Evolutionary conservation across 2,888 invertebrate genomes (phyloP), one percentile per base, ranked within the genome.

Genomic region (Agrochola lota): DNA sequence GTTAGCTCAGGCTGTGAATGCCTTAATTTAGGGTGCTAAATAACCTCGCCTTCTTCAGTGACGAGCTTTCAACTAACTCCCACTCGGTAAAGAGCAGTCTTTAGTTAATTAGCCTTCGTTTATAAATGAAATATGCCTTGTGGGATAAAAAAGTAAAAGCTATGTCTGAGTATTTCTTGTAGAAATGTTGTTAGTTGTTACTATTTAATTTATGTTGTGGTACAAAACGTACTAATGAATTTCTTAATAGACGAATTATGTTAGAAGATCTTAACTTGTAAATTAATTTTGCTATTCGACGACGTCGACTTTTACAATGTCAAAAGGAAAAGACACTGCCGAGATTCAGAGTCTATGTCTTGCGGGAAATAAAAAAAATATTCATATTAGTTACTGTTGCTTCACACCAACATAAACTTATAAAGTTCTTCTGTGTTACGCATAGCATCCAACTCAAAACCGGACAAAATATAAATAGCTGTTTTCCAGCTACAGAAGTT

Each of bases 1-100:
- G 55, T 68, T 52, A 70, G 83, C 82, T 81, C 77, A 70, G 77
- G 73, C 79, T 74, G 83, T 87, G 89, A 92, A 91, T 90, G 87
- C 86, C 84, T 90, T 90, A 90, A 91, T 91, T 91, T 90, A 89
- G 88, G 85, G 77, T 82, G 79, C 87, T 89, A 86, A 91, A 91
- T 92, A 90, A 91, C 87, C 85, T 87, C 70, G 81, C 87, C 76
- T 76, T 80, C 72, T 86, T 83, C 78, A 86, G 83, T 89, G 88
- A 88, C 86, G 84, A 77, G 84, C 88, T 90, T 89, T 90, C 83
- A 90, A 83, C 84, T 80, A 81, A 77, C 83, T 84, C 78, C 74
- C 70, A 85, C 80, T 81, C 62, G 43, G 75, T 81, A 79, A 84
- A 86, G 81, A 81, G 74, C 70, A 76, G 77, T 82, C 85, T 85